Base-by-base conservation (phyloP, 2,797 vertebrate species). In the Synanceia verrucosa region DNA sequence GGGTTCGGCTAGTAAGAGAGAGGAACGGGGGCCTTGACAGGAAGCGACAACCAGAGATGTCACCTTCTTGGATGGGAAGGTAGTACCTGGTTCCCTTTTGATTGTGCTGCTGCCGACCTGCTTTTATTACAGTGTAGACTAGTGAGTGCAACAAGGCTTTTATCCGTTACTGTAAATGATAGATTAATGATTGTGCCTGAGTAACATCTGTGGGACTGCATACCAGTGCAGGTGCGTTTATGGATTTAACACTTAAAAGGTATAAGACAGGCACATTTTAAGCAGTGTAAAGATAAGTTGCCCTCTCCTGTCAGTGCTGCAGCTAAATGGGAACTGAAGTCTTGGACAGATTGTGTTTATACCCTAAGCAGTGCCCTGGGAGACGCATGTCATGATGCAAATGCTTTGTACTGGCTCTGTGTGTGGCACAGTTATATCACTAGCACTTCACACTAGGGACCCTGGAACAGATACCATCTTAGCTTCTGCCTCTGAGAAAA, bases 371-470 rank as follows among this genome's bases (percentile, higher is more conserved):
- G 75, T 79, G 86, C 88, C 86, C 77, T 73, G 85, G 89, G 87
- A 90, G 77, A 89, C 56, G 65, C 81, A 89, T 85, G 88, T 89
- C 82, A 83, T 73, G 81, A 81, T 86, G 81, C 79, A 86, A 81
- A 81, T 55, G 82, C 82, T 86, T 86, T 84, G 86, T 86, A 72
- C 72, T 58, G 64, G 73, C 84, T 86, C 75, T 39, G 84, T 91
- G 88, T 91, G 89, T 89, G 90, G 87, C 85, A 87, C 78, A 83
- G 87, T 92, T 90, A 90, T 90, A 89, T 91, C 88, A 79, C 75
- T 87, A 80, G 86, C 88, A 71, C 77, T 84, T 69, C 83, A 79
- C 86, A 84, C 84, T 41, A 53, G 81, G 85, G 85, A 89, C 73
- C 76, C 69, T 68, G 43, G 70, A 68, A 68, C 46, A 70, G 70